Evolutionary conservation across 1,140 invertebrate genomes (phyloP).

Genomic region (Cotesia vestalis): DNA sequence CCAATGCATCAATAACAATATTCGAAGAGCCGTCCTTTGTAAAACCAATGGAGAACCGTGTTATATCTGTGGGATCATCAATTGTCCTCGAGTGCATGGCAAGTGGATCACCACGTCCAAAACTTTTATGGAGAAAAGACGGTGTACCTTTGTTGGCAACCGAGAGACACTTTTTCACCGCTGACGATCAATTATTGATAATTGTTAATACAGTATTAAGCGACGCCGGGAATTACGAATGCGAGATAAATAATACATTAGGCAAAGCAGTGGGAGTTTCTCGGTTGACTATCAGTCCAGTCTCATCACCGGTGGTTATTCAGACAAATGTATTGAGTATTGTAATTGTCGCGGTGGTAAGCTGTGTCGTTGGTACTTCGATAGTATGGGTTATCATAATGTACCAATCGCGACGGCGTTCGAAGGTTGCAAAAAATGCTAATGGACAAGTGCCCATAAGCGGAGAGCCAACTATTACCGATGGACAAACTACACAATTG

Average conservation of each 20-base stretch:
- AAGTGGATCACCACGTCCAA: conserved; percentile 85
- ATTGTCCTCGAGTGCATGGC: conserved; percentile 89
- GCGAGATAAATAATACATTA: conserved; percentile 85
- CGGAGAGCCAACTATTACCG: conserved; percentile 36
- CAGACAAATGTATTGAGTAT: conserved; percentile 82
- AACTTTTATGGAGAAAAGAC: conserved; percentile 90
- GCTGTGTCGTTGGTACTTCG: conserved; percentile 88
- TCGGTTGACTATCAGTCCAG: conserved; percentile 67
- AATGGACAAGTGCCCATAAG: conserved; percentile 39
- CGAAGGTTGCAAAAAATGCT: conserved; percentile 55
- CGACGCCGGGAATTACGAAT: conserved; percentile 89
- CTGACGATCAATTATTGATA: conserved; percentile 85
- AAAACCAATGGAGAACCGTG: conserved; percentile 85
- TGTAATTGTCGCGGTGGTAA: conserved; percentile 88
- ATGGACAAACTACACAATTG: conserved; percentile 55
- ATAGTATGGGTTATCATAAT: conserved; percentile 92
- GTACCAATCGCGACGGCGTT: conserved; percentile 80
- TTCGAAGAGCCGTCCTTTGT: conserved; percentile 86
- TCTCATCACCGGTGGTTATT: conserved; percentile 60
- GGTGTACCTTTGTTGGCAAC: conserved; percentile 75
- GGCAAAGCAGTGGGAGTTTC: conserved; percentile 72
- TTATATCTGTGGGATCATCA: conserved; percentile 79
- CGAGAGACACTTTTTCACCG: conserved; percentile 82
- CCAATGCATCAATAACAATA: conserved; percentile 90
- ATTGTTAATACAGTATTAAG: conserved; percentile 80